Conservation (phyloP, 2,113 vertebrate genomes). For the Chaetodon trifascialis region DNA sequence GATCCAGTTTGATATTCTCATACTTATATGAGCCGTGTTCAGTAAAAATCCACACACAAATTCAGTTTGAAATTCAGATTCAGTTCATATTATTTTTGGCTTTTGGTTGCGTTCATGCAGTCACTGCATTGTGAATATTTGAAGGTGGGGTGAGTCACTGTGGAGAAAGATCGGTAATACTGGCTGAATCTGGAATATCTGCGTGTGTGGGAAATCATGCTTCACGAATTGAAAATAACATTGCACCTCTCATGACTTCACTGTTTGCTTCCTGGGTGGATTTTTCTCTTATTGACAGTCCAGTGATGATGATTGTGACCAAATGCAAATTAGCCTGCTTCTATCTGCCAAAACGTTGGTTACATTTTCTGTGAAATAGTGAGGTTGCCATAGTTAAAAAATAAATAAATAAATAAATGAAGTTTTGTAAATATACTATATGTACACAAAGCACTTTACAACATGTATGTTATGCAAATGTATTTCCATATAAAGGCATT, state of each 20-base stretch:
- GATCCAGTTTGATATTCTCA: background rate
- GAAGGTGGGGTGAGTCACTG: background rate
- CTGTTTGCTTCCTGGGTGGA: background rate
- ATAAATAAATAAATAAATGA: too few relatives aligned
- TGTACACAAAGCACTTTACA: conserved; percentile 81
- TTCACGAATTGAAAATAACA: background rate
- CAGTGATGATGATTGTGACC: conserved; percentile 16
- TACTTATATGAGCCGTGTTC: background rate
- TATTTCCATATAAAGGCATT: conserved; percentile 2
- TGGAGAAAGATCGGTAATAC: too few relatives aligned
- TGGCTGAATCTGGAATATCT: too few relatives aligned
- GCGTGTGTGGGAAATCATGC: background rate
- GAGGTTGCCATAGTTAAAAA: conserved; percentile 21
- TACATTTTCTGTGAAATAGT: conserved; percentile 53
- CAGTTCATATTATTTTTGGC: too few relatives aligned
- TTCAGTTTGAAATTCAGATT: too few relatives aligned
- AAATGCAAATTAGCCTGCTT: conserved; percentile 42
- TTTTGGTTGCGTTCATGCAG: background rate
- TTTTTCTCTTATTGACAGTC: background rate
- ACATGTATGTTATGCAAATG: conserved; percentile 61
- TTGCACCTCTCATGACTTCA: background rate
- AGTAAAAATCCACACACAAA: background rate
- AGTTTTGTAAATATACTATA: conserved; percentile 60
- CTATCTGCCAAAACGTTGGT: conserved; percentile 29
- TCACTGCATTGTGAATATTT: background rate